Conservation (phyloP, 2,888 invertebrate genomes). For the Agrotis clavis region DNA sequence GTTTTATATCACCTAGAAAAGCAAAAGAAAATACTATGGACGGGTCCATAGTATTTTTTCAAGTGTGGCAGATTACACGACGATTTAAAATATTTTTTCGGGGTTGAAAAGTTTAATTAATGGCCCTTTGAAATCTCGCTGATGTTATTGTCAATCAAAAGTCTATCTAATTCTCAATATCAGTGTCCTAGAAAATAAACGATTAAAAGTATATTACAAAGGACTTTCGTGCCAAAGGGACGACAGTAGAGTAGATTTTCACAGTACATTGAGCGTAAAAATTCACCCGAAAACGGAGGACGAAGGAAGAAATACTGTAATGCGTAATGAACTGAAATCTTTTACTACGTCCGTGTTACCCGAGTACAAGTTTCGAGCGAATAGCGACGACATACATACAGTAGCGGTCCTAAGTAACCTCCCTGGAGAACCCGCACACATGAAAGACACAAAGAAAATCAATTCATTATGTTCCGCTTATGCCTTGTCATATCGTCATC, state of each 20-base stretch:
- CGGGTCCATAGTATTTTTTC: too few species aligned
- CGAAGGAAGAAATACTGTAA: slow-evolving; percentile 73
- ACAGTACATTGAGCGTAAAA: slow-evolving; percentile 79
- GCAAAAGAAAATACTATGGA: background rate
- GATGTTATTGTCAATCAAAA: slow-evolving; percentile 30
- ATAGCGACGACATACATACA: slow-evolving; percentile 62
- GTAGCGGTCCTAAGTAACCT: slow-evolving; percentile 60
- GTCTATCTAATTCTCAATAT: slow-evolving; percentile 54
- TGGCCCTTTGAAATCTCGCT: slow-evolving; percentile 26
- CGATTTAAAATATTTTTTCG: slow-evolving; percentile 12
- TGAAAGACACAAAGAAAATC: slow-evolving; percentile 62
- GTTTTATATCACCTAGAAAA: slow-evolving; percentile 8
- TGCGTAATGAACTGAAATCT: slow-evolving; percentile 79
- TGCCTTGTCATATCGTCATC: slow-evolving; percentile 59
- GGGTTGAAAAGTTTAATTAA: slow-evolving; percentile 36
- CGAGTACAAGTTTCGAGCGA: slow-evolving; percentile 65
- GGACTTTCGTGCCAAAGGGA: slow-evolving; percentile 60
- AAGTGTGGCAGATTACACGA: background rate
- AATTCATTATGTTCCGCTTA: slow-evolving; percentile 63
- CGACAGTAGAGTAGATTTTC: slow-evolving; percentile 73
- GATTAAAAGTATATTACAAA: slow-evolving; percentile 69
- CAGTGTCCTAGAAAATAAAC: slow-evolving; percentile 63
- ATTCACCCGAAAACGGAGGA: slow-evolving; percentile 68
- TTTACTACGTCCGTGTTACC: slow-evolving; percentile 68
- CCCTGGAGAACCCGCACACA: slow-evolving; percentile 60